Evolutionary conservation across 92 coral and sea anemone genomes (phyloP).

Genomic region (Porites cylindrica): DNA sequence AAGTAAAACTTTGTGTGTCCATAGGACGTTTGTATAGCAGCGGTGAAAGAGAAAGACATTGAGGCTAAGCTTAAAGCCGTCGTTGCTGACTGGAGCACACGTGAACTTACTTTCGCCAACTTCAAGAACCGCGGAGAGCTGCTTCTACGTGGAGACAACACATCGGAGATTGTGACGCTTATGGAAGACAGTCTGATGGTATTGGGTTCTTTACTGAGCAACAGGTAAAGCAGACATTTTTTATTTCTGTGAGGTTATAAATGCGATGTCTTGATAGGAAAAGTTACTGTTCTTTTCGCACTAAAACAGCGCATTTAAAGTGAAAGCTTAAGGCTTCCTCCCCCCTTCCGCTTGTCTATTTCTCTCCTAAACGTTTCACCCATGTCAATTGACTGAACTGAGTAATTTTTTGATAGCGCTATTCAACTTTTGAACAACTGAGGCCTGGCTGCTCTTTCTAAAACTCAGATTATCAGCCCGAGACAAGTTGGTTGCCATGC

Average conservation of each 20-base stretch:
- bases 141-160: conserved; percentile 86
- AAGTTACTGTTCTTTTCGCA: too few species aligned
- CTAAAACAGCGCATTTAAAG: too few species aligned
- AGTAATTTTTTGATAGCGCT: too few species aligned
- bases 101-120: conserved; percentile 86
- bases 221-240: conserved; percentile 56
- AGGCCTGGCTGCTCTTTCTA: too few species aligned
- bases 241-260: background rate
- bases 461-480: too few species aligned
- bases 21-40: conserved; percentile 89
- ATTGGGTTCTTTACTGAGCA: conserved; percentile 88
- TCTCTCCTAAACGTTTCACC: too few species aligned
- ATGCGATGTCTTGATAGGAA: too few species aligned
- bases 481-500: too few species aligned
- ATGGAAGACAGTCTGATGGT: conserved; percentile 96
- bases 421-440: too few species aligned
- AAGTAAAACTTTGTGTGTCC: background rate
- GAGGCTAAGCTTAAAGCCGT: conserved; percentile 89
- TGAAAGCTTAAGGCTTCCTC: too few species aligned
- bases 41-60: conserved; percentile 90
- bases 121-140: conserved; percentile 93
- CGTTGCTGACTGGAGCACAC: conserved; percentile 88
- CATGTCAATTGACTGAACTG: too few species aligned
- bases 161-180: conserved; percentile 82
- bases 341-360: too few species aligned